Evolutionary conservation across 1,140 invertebrate species (phyloP), one percentile per base, ranked within the genome.

Genomic region (Adoxophyes honmai): DNA sequence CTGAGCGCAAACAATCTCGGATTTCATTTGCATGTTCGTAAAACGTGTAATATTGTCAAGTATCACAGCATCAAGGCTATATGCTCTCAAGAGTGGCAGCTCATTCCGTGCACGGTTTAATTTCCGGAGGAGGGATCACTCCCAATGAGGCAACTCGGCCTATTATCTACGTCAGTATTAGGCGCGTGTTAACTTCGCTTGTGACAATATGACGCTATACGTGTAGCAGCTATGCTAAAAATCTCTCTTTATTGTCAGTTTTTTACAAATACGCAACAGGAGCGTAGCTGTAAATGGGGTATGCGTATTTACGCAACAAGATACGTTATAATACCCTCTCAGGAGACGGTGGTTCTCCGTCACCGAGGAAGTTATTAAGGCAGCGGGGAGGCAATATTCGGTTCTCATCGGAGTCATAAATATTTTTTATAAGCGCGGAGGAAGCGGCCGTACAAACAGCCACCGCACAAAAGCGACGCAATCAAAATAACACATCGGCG

Each of bases 401-500:
- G 37, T 57, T 73, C 64, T 69, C 70, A 59, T 62, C 61, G 63
- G 63, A 62, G 68, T 60, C 55, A 67, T 70, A 73, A 71, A 73
- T 70, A 72, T 70, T 68, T 68, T 68, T 70, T 68, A 71, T 73
- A 75, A 70, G 57, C 64, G 61, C 44, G 59, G 57, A 75, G 59
- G 64, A 69, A 67, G 59, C 61, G 59, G 52, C 59, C 64, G 64
- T 64, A 66, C 65, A 68, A 73, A 64, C 68, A 73, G 57, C 68
- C 65, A 59, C 42, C 52, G 66, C 69, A 78, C 73, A 82, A 77
- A 78, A 78, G 71, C 73, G 66, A 55, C 70, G 74, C 74, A 78
- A 79, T 81, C 77, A 85, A 78, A 88, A 86, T 81, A 85, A 86
- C 73, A 85, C 75, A 83, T 81, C 66, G 75, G 70, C 68, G 55